Evolutionary conservation across 2,888 invertebrate genomes (phyloP).

Genomic region (Brenthis daphne): DNA sequence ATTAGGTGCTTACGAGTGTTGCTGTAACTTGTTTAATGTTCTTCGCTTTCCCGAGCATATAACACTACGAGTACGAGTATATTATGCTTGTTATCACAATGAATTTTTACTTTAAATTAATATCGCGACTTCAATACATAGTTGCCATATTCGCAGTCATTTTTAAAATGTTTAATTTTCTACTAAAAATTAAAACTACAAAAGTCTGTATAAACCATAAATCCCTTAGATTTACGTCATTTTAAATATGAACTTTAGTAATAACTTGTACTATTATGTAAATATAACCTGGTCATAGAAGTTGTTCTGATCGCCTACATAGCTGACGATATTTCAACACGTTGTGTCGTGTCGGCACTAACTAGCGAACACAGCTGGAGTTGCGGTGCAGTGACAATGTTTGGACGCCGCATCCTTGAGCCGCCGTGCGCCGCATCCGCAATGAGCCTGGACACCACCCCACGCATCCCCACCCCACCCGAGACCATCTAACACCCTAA

Average conservation of each 20-base stretch:
- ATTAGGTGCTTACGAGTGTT: conserved; percentile 33
- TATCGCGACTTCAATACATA: background rate
- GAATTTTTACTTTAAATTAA: background rate
- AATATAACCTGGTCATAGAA: conserved; percentile 2
- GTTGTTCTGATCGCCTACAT: conserved; percentile 12
- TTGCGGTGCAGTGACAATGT: conserved; percentile 72
- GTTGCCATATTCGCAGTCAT: too few species aligned
- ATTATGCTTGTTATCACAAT: conserved; percentile 1
- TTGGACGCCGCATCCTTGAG: conserved; percentile 66
- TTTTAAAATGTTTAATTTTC: too few species aligned
- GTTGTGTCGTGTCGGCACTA: conserved; percentile 63
- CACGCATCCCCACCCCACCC: background rate
- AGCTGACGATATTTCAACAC: conserved; percentile 58
- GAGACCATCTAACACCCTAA: conserved; percentile 52
- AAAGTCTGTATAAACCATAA: background rate
- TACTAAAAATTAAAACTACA: too few species aligned
- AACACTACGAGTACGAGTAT: background rate
- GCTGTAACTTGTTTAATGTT: conserved; percentile 29
- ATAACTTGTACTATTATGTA: background rate
- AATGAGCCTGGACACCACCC: conserved; percentile 54
- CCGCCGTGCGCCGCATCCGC: conserved; percentile 57
- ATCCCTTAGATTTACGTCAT: background rate
- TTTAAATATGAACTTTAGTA: background rate
- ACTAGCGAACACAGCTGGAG: conserved; percentile 72
- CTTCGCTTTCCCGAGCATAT: conserved; percentile 13